Conservation (phyloP, 2,888 invertebrate species). For the Mechanitis mazaeus region DNA sequence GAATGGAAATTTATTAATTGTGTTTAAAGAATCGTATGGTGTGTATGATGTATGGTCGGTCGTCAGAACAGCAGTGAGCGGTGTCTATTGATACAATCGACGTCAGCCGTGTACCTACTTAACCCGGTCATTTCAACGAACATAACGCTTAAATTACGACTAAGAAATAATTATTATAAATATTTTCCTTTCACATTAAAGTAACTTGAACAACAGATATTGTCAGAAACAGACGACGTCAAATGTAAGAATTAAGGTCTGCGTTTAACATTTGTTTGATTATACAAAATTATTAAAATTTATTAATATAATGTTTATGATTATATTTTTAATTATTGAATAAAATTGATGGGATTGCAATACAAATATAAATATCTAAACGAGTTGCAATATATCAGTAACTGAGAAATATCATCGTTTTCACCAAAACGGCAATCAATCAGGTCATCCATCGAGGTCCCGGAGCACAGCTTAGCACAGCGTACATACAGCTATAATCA, state of each 20-base stretch:
- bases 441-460: too few relatives aligned
- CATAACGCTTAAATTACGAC: too few relatives aligned
- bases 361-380: too few relatives aligned
- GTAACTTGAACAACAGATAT: background rate
- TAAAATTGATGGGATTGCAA: too few relatives aligned
- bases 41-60: conserved; percentile 7
- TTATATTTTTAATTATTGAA: too few relatives aligned
- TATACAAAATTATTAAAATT: background rate
- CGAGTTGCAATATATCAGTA: too few relatives aligned
- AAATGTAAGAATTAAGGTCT: background rate
- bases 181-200: background rate
- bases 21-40: background rate
- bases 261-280: background rate
- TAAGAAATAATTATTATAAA: conserved; percentile 2
- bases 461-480: too few relatives aligned
- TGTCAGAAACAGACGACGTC: background rate
- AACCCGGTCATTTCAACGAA: too few relatives aligned
- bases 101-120: conserved; percentile 13
- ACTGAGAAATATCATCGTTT: too few relatives aligned
- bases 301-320: background rate
- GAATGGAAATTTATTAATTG: background rate
- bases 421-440: too few relatives aligned
- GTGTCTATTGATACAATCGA: conserved; percentile 37
- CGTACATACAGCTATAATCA: too few relatives aligned
- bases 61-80: conserved; percentile 30